phyloP scores from a whole-genome alignment of 37 sponge, comb jelly and placozoan species.

The Bolinopsis microptera region DNA sequence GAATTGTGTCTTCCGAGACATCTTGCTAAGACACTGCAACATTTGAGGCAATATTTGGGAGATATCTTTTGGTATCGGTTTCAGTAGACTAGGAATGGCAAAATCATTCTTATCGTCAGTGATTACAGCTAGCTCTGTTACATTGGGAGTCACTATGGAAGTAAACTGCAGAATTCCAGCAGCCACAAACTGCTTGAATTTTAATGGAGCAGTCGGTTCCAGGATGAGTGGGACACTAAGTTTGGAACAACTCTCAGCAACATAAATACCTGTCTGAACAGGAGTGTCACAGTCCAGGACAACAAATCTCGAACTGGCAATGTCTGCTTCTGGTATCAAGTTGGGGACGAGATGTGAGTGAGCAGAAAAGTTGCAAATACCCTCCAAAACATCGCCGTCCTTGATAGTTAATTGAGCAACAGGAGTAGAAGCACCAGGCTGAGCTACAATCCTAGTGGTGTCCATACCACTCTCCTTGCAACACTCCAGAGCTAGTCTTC shows the following conservation, averaged over 20 bases:
- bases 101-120: background rate
- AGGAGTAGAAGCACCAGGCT: background rate
- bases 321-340: background rate
- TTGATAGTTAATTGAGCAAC: background rate
- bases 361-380: background rate
- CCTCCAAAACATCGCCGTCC: conserved; percentile 9
- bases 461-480: conserved; percentile 4
- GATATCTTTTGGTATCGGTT: background rate
- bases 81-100: background rate
- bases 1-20: background rate
- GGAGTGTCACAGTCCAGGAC: conserved; percentile 33
- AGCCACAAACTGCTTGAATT: conserved; percentile 16
- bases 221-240: background rate
- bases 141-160: conserved; percentile 1
- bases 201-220: conserved; percentile 54
- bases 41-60: background rate
- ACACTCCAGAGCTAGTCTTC: conserved; percentile 63
- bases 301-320: background rate
- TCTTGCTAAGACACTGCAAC: background rate
- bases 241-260: background rate
- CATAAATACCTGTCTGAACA: background rate
- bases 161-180: background rate
- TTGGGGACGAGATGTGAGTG: background rate
- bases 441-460: background rate
- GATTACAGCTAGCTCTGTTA: background rate